A percentile compares a stretch with the other conserved stretches of the same genome.
Evolutionary conservation across 2,888 invertebrate genomes (phyloP).

Genomic region (Ophion ventricosus): DNA sequence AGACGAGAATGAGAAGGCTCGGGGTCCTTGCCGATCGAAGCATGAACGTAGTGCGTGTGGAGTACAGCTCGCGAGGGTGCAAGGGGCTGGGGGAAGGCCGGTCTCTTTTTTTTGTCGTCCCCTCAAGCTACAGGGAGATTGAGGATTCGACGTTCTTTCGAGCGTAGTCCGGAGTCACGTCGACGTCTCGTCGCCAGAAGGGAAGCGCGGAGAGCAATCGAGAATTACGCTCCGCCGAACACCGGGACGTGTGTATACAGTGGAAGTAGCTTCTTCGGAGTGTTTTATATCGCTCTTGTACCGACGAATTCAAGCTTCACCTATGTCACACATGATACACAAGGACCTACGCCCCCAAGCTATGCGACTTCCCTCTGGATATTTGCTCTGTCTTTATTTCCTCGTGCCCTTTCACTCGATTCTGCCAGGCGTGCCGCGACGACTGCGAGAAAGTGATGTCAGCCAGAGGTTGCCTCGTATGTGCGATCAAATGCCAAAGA

Average conservation of each 20-base stretch:
- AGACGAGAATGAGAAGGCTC: conserved; percentile 36
- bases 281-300: conserved; percentile 42
- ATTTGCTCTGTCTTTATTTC: conserved; percentile 23
- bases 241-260: conserved; percentile 5
- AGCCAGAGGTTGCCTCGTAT: background rate
- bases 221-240: conserved; percentile 58
- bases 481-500: background rate
- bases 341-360: conserved; percentile 11
- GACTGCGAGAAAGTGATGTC: background rate
- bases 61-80: background rate
- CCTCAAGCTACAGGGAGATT: conserved; percentile 30
- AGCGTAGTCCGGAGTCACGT: conserved; percentile 37
- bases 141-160: conserved; percentile 44
- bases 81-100: background rate
- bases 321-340: background rate
- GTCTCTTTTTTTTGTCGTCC: conserved; percentile 30
- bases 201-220: conserved; percentile 35
- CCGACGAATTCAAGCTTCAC: conserved; percentile 41
- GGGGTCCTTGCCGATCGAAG: conserved; percentile 17
- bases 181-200: conserved; percentile 29
- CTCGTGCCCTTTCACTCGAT: conserved; percentile 9
- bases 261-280: conserved; percentile 33
- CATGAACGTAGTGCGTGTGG: too few relatives aligned
- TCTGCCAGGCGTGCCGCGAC: background rate
- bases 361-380: conserved; percentile 39